Evolutionary conservation across 2,888 invertebrate genomes (phyloP).

Genomic region (Spodoptera picta): DNA sequence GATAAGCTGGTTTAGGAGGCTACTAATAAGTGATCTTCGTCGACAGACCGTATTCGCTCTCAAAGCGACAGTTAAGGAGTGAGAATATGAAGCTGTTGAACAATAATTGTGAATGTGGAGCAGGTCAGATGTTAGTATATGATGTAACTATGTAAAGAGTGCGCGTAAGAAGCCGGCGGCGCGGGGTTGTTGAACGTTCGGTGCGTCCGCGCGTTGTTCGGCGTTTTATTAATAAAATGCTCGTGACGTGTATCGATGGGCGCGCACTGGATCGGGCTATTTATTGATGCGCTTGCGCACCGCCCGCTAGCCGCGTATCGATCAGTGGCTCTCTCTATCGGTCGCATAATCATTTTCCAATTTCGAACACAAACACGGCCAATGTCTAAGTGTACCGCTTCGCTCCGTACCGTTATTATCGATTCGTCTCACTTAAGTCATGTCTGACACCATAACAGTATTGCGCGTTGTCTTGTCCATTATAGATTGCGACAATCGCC

Average conservation of each 20-base stretch:
- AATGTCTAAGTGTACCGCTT: slow-evolving; percentile 52
- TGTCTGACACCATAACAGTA: slow-evolving; percentile 58
- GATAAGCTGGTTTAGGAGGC: slow-evolving; percentile 47
- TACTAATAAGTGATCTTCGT: slow-evolving; percentile 42
- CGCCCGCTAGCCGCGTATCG: slow-evolving; percentile 65
- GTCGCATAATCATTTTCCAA: slow-evolving; percentile 52
- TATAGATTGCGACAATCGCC: slow-evolving; percentile 53
- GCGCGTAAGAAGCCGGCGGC: slow-evolving; percentile 69
- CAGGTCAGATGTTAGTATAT: slow-evolving; percentile 64
- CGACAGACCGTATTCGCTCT: slow-evolving; percentile 17
- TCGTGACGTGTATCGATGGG: slow-evolving; percentile 84
- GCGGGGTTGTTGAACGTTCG: slow-evolving; percentile 85
- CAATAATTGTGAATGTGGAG: slow-evolving; percentile 60
- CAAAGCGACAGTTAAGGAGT: slow-evolving; percentile 20
- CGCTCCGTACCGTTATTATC: slow-evolving; percentile 54
- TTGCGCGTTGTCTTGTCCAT: slow-evolving; percentile 55
- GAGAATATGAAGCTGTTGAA: slow-evolving; percentile 50
- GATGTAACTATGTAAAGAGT: slow-evolving; percentile 73
- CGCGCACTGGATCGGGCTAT: slow-evolving; percentile 80
- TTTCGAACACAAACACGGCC: slow-evolving; percentile 50
- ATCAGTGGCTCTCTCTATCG: slow-evolving; percentile 65
- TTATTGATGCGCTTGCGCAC: slow-evolving; percentile 82
- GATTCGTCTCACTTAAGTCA: slow-evolving; percentile 63
- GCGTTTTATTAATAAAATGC: slow-evolving; percentile 86
- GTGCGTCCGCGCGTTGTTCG: slow-evolving; percentile 75